Base-by-base conservation (phyloP, 2,113 vertebrate genomes). In the Cyanoderma ruficeps region DNA sequence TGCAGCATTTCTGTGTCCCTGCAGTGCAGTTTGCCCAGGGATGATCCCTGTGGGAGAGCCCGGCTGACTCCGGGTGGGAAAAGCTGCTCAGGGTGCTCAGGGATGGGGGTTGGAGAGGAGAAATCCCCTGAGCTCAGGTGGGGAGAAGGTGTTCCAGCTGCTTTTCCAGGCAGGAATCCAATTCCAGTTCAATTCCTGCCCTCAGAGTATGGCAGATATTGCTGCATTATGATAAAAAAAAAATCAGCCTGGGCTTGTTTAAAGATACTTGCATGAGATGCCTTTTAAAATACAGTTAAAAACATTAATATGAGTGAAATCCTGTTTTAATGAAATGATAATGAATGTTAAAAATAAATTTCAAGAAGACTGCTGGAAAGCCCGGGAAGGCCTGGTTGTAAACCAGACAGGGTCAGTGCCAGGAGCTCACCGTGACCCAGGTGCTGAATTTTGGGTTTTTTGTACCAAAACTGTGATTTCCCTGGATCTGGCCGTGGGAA, bases 331-430 rank as follows among this genome's bases (percentile, higher is more conserved):
- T 46, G 15, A 75, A 59, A 72, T 72, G 22, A 53, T 17, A 67
- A 47, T 42, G 18, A 42, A 41, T 31, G 37, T 6, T 37, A 25
- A 37, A 28, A 33, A 17, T 10, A 9, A 8, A 9, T n/a, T 15
- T 19, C 11, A 18, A 46, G 33, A n/a, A 33, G 25, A 3, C 15
- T 28, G 0, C 27, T 37, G 25, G 28, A 27, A 65, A 4, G 0
- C 5, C 4, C 23, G 14, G 2, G 16, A 15, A 8, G 7, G 37
- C 5, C 15, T 41, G 23, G 33, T 16, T 7, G 18, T 13, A 53
- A 61, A 52, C 4, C 41, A 65, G 41, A 3, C 23, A 52, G 30
- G n/a, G 17, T 15, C 27, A 65, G 25, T n/a, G 41, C 20, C 44
- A 68, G 59, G 41, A 64, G 46, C 37, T 71, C 53, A 7, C 42